Evolutionary conservation across 2,797 vertebrate genomes (phyloP).

Genomic region (Pogoniulus pusillus): DNA sequence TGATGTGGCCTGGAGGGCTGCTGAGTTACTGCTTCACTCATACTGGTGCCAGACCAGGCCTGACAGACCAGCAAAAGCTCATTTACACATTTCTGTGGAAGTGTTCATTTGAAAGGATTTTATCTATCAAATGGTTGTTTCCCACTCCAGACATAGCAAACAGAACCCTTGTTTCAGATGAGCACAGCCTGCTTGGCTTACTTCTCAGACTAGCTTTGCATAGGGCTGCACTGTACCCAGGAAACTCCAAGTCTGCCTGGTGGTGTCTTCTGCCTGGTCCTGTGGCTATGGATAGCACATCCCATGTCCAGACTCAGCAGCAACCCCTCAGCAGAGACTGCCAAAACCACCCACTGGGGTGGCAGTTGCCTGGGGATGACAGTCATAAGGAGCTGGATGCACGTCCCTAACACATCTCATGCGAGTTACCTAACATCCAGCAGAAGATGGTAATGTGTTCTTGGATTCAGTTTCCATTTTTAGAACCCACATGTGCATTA

Average conservation of each 20-base stretch:
- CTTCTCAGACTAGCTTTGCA: not conserved
- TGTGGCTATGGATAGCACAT: not conserved
- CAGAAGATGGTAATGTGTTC: not conserved
- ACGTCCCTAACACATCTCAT: not conserved
- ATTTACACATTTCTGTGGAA: not conserved
- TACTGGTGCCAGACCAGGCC: not conserved
- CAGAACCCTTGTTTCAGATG: not conserved
- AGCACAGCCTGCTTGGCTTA: not conserved
- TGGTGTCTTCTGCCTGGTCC: not conserved
- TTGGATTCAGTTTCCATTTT: not conserved
- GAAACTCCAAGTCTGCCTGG: not conserved
- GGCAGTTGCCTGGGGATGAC: not conserved
- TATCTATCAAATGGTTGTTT: not conserved
- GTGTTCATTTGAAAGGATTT: not conserved
- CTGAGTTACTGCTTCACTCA: not conserved
- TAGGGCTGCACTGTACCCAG: not conserved
- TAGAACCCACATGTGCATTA: not conserved
- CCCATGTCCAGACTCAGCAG: not conserved
- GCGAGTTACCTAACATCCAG: not conserved
- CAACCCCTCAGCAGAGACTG: fast-evolving
- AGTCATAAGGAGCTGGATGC: not conserved
- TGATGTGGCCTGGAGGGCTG: not conserved
- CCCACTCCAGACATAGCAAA: not conserved
- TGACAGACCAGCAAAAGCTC: not conserved
- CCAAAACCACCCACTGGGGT: fast-evolving